A percentile compares a stretch with the other conserved stretches of the same genome.
phyloP scores from a whole-genome alignment of 2,888 invertebrate genomes.

The Omphaloscelis lunosa region DNA sequence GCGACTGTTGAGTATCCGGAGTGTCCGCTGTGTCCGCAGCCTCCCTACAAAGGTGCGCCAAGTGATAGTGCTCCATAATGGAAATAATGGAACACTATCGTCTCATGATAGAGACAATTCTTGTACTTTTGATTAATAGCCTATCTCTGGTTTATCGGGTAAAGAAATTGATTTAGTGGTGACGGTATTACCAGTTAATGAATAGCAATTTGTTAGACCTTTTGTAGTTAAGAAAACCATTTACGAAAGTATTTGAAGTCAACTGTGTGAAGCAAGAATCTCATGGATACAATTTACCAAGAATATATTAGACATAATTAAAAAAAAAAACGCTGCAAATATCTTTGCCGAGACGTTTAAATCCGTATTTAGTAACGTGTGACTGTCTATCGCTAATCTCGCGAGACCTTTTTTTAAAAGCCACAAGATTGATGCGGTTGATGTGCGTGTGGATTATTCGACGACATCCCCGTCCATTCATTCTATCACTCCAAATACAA shows the following conservation, averaged over 20 bases:
- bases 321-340: conserved; percentile 14
- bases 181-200: conserved; percentile 49
- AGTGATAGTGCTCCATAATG: conserved; percentile 56
- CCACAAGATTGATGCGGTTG: conserved; percentile 70
- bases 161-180: conserved; percentile 52
- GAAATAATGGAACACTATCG: conserved; percentile 66
- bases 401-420: conserved; percentile 63
- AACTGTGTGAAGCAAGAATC: background rate
- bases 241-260: conserved; percentile 29
- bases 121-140: conserved; percentile 62
- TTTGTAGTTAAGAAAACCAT: conserved; percentile 43
- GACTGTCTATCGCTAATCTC: conserved; percentile 63
- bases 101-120: conserved; percentile 62
- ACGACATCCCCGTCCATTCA: conserved; percentile 60
- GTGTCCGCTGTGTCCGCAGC: conserved; percentile 51
- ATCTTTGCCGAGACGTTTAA: conserved; percentile 14
- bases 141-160: conserved; percentile 45
- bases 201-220: conserved; percentile 46
- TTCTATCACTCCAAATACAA: conserved; percentile 63
- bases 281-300: background rate
- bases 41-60: conserved; percentile 37
- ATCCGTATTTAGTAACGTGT: conserved; percentile 37
- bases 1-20: conserved; percentile 56
- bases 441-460: conserved; percentile 65
- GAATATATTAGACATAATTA: background rate